These are phyloP conservation scores for Hydrolagus affinis DNA, from an alignment of 2,113 vertebrate genomes.

Conservation along the genomic window DNA sequence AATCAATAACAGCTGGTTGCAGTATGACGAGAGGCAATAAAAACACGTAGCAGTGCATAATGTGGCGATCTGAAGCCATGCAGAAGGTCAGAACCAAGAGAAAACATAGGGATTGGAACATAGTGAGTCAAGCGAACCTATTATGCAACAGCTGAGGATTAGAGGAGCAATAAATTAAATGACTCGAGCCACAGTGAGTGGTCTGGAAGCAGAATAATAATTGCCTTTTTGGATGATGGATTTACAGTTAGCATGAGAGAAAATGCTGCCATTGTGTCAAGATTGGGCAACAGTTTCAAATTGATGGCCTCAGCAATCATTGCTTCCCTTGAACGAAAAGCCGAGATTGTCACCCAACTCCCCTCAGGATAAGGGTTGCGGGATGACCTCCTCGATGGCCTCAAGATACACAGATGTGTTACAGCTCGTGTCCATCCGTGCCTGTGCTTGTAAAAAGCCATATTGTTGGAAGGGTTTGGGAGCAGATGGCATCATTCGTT, in stretches of 20 bases:
- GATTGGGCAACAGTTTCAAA: not conserved
- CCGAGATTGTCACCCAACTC: not conserved
- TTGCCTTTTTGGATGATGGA: not conserved
- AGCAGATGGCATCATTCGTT: not conserved
- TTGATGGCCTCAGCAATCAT: not conserved
- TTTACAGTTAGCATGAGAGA: not conserved
- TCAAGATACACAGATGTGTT: not conserved
- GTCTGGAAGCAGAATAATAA: not conserved
- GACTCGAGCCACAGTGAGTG: not conserved
- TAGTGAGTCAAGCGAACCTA: not conserved
- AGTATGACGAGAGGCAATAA: constrained; percentile 5
- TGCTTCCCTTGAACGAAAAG: too few species aligned
- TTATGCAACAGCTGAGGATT: not conserved
- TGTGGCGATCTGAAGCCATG: not conserved
- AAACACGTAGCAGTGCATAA: constrained; percentile 8
- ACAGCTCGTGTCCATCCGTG: not conserved
- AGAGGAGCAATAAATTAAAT: not conserved
- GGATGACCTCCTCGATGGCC: not conserved
- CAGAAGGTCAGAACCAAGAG: not conserved
- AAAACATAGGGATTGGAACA: constrained; percentile 20
- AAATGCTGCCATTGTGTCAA: not conserved
- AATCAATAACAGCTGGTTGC: constrained; percentile 25
- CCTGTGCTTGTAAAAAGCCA: not conserved
- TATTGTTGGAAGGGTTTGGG: not conserved
- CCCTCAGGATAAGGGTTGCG: not conserved